These are phyloP conservation scores for Latheticus oryzae DNA, from an alignment of 2,888 invertebrate genomes.

Conservation along the genomic window DNA sequence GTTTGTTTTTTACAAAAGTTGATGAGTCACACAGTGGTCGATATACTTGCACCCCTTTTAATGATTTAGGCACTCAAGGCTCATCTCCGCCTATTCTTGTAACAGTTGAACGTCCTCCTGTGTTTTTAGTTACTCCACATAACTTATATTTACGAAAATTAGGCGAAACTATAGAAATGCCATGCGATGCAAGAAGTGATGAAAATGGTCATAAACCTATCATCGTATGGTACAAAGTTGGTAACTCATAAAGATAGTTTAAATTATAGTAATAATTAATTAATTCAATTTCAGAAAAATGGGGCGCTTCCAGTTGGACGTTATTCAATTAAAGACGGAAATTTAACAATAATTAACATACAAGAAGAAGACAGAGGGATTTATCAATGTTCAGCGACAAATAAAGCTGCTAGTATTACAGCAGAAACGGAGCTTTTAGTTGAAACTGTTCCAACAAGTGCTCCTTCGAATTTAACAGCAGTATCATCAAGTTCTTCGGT, in stretches of 20 bases:
- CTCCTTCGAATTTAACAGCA: constrained; percentile 88
- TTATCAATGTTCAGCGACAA: constrained; percentile 85
- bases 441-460: constrained; percentile 89
- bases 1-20: constrained; percentile 80
- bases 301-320: constrained; percentile 79
- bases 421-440: constrained; percentile 85
- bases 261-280: constrained; percentile 6
- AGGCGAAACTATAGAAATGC: constrained; percentile 83
- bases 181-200: constrained; percentile 82
- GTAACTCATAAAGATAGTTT: constrained; percentile 57
- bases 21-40: constrained; percentile 86
- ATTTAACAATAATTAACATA: constrained; percentile 85
- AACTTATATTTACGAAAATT: constrained; percentile 86
- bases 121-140: constrained; percentile 83
- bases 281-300: constrained; percentile 72
- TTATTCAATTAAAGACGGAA: constrained; percentile 76
- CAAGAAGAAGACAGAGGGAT: constrained; percentile 88
- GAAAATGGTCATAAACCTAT: constrained; percentile 74
- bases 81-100: constrained; percentile 87
- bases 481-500: constrained; percentile 78
- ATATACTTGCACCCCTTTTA: constrained; percentile 93
- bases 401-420: constrained; percentile 87
- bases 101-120: constrained; percentile 86
- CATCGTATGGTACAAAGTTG: constrained; percentile 78
- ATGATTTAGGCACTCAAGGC: constrained; percentile 87